Evolutionary conservation across 2,113 vertebrate species (phyloP).

Genomic region (Clarias magur): DNA sequence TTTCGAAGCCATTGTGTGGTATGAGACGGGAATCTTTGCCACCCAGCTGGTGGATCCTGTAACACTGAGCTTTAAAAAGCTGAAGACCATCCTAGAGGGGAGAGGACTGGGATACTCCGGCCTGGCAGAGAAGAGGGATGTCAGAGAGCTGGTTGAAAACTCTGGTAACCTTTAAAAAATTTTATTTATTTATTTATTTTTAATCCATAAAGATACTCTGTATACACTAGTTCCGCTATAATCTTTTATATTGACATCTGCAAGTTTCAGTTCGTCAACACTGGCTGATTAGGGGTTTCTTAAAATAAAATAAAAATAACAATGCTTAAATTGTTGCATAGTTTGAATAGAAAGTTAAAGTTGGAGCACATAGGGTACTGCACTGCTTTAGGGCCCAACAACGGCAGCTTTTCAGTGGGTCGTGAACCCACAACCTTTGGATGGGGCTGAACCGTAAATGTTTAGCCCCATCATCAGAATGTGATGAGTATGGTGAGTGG

Average conservation of each 20-base stretch:
- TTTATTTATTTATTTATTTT: too few relatives aligned
- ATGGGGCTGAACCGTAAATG: too few relatives aligned
- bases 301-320: too few relatives aligned
- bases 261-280: background rate
- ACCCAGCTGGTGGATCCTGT: constrained; percentile 94
- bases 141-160: constrained; percentile 88
- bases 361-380: too few relatives aligned
- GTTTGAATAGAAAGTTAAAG: too few relatives aligned
- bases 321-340: too few relatives aligned
- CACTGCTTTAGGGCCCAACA: too few relatives aligned
- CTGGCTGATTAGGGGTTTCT: background rate
- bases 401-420: too few relatives aligned
- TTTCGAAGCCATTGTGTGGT: constrained; percentile 94
- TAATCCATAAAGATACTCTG: background rate
- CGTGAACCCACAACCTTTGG: too few relatives aligned
- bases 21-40: constrained; percentile 90
- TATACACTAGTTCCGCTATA: background rate
- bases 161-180: constrained; percentile 74
- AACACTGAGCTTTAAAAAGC: constrained; percentile 87
- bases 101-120: constrained; percentile 88
- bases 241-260: background rate
- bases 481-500: too few relatives aligned
- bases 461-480: too few relatives aligned
- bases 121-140: constrained; percentile 89
- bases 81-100: constrained; percentile 91